Evolutionary conservation across 2,888 invertebrate genomes (phyloP), one percentile per base, ranked within the genome.

Genomic region (Drosophila seclusa): DNA sequence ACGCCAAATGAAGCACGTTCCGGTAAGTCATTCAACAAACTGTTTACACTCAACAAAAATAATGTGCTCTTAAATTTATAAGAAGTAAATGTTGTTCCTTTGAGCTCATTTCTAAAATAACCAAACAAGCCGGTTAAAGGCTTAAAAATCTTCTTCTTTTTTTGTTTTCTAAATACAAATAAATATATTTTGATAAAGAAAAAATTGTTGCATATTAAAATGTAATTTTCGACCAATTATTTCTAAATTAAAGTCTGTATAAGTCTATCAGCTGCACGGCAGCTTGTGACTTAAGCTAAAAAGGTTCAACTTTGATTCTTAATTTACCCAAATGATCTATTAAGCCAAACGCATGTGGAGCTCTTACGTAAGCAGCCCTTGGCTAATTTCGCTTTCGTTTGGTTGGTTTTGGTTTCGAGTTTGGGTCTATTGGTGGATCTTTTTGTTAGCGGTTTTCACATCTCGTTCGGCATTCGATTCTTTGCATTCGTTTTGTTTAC

Each of bases 401-500:
- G 38, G 38, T 50, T 54, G 24, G 31, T 45, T 31, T 42, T 36
- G 21, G 24, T 50, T 53, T 29, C n/a, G 29, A 29, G 50, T 31
- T 40, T 58, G 31, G 21, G 21, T 21, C 59, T 21, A 10, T 45
- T 57, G 60, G 45, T 61, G 40, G 31, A n/a, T 61, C 62, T 61
- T 64, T 61, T 74, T 73, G 75, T 78, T 54, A 76, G 71, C 66
- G 66, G 72, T 86, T 85, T 85, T 85, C 82, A 82, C 88, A 80
- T 77, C 83, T 82, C 38, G 53, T 40, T 49, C 52, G 50, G 65
- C 63, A 66, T 80, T 83, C 84, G 85, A 86, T 86, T 85, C 85
- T 85, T 89, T 87, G 85, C 69, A 76, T 76, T 74, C 74, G 78
- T 74, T 76, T 81, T 85, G 84, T 87, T 87, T 89, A 87, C 85